phyloP scores from a whole-genome alignment of 2,888 invertebrate species.

The Amorpha juglandis region DNA sequence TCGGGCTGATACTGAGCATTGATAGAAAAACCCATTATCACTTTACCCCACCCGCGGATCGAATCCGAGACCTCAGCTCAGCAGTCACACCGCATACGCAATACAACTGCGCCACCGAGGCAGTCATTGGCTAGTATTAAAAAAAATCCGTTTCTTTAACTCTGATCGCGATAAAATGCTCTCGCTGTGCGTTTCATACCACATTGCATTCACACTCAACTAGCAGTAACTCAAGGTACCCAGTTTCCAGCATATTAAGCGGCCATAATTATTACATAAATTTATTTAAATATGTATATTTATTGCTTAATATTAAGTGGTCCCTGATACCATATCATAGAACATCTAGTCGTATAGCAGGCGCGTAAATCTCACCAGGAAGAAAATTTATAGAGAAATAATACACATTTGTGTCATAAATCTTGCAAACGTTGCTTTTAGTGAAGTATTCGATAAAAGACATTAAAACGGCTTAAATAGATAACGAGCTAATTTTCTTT shows the following conservation, averaged over 20 bases:
- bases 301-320: slow-evolving; percentile 44
- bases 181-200: slow-evolving; percentile 41
- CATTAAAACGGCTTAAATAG: not conserved
- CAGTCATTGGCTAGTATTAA: no score
- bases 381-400: slow-evolving; percentile 13
- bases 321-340: slow-evolving; percentile 29
- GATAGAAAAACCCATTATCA: no score
- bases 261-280: slow-evolving; percentile 54
- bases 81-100: not conserved
- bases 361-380: slow-evolving; percentile 1
- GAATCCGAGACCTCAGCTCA: no score
- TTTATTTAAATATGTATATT: slow-evolving; percentile 47
- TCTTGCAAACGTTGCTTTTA: not conserved
- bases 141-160: no score
- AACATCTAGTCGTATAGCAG: slow-evolving; percentile 6
- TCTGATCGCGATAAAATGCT: no score
- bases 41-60: not conserved
- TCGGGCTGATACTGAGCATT: no score
- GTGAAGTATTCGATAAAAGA: not conserved
- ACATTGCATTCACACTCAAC: slow-evolving; percentile 35
- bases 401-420: slow-evolving; percentile 6
- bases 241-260: slow-evolving; percentile 60
- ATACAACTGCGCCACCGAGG: not conserved
- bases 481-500: not conserved
- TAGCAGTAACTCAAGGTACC: slow-evolving; percentile 52